Percentiles rank a stretch among this genome's conserved stretches.
phyloP scores from a whole-genome alignment of 1,140 invertebrate genomes.

The Zophobas atratus region DNA sequence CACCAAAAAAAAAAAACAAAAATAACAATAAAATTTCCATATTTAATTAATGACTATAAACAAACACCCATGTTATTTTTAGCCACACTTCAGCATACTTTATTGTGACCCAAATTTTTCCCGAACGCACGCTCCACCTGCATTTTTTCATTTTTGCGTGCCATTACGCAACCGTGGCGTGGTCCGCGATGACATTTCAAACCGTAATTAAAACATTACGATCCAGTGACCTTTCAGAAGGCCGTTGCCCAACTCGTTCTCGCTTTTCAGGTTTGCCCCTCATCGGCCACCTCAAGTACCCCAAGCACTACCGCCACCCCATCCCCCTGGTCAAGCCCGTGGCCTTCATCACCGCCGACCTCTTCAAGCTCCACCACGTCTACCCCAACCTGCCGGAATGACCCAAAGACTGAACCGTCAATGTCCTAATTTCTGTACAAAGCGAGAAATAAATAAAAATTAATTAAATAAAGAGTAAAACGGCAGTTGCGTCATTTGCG shows the following conservation, averaged over 20 bases:
- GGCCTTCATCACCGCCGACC: constrained; percentile 55
- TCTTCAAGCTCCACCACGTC: constrained; percentile 47
- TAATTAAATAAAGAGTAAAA: background rate
- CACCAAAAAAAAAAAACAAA: too few species aligned
- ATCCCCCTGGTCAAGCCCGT: constrained; percentile 56
- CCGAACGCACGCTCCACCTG: too few species aligned
- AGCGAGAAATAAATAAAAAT: background rate
- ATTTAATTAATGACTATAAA: too few species aligned
- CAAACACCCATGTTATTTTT: too few species aligned
- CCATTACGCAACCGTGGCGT: constrained; percentile 5
- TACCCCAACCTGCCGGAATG: constrained; percentile 53
- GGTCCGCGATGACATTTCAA: constrained; percentile 25
- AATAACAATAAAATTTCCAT: too few species aligned
- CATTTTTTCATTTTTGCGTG: too few species aligned
- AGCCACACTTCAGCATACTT: too few species aligned
- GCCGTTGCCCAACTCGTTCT: constrained; percentile 18
- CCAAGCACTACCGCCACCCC: constrained; percentile 57
- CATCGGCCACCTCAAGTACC: constrained; percentile 57
- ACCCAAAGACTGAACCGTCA: constrained; percentile 26
- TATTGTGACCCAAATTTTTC: too few species aligned
- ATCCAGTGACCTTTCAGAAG: constrained; percentile 23
- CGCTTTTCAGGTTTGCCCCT: constrained; percentile 55
- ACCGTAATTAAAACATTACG: constrained; percentile 4
- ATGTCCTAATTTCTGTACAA: background rate
- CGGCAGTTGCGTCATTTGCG: too few species aligned